These are phyloP conservation scores for Drusus annulatus DNA, from an alignment of 1,140 invertebrate species.

Conservation along the genomic window DNA sequence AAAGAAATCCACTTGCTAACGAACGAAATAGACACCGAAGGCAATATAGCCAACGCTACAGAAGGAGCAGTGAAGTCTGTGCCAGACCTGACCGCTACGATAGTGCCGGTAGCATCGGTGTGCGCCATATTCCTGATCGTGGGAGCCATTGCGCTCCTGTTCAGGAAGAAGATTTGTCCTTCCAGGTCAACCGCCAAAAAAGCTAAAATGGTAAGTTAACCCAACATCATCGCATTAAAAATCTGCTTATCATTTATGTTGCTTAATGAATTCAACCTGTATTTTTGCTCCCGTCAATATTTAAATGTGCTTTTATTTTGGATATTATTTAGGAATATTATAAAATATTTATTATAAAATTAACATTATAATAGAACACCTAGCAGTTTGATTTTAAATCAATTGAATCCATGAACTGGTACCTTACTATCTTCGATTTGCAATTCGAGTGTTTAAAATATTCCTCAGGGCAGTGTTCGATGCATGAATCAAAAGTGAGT, in stretches of 20 bases:
- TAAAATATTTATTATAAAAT: no score
- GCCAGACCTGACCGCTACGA: slow-evolving; percentile 70
- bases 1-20: slow-evolving; percentile 19
- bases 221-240: slow-evolving; percentile 1
- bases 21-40: slow-evolving; percentile 32
- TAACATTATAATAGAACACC: no score
- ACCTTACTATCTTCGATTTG: no score
- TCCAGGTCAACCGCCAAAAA: slow-evolving; percentile 71
- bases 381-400: no score
- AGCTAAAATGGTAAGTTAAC: slow-evolving; percentile 73
- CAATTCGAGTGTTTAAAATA: no score
- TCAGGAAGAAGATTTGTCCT: slow-evolving; percentile 73
- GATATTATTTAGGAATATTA: no score
- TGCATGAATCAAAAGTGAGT: no score
- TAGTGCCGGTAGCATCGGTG: slow-evolving; percentile 75
- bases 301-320: no score
- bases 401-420: no score
- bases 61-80: slow-evolving; percentile 63
- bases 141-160: slow-evolving; percentile 71
- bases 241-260: neutral
- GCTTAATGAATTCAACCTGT: no score
- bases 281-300: no score
- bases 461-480: no score
- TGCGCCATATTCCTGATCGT: slow-evolving; percentile 73
- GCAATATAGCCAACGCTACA: slow-evolving; percentile 58